These are phyloP conservation scores for Leucosticte australis DNA, from an alignment of 2,113 vertebrate species.

Conservation along the genomic window DNA sequence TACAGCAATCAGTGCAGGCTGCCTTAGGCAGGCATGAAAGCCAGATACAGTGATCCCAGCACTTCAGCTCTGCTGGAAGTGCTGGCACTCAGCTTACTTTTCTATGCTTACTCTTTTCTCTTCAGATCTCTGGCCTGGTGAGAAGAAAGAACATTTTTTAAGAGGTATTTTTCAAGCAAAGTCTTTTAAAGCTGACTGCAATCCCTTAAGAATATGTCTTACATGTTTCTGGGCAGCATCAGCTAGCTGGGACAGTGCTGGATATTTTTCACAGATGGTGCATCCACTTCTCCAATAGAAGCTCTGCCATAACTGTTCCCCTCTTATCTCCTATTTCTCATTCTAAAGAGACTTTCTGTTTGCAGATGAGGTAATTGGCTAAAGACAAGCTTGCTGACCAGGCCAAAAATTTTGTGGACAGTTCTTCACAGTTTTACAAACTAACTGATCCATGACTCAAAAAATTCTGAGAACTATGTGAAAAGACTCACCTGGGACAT, in stretches of 20 bases:
- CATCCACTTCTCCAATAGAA: background rate
- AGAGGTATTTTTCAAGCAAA: background rate
- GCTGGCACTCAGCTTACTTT: background rate
- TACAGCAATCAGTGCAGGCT: background rate
- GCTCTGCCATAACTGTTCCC: background rate
- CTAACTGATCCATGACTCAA: background rate
- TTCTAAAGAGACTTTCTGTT: background rate
- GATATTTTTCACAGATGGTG: background rate
- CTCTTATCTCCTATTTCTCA: slow-evolving; percentile 11
- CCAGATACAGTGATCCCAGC: background rate
- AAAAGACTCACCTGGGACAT: background rate
- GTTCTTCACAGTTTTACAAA: background rate
- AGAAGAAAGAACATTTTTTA: background rate
- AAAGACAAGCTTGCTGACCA: background rate
- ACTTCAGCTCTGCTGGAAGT: background rate
- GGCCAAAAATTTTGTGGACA: background rate
- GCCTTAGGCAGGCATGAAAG: background rate
- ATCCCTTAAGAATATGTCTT: background rate
- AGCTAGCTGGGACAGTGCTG: background rate
- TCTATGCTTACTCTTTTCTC: background rate
- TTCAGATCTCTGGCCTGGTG: background rate
- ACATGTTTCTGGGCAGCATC: slow-evolving; percentile 7
- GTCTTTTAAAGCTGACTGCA: background rate
- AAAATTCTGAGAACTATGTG: background rate
- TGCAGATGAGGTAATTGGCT: slow-evolving; percentile 11